Conservation (phyloP, 2,113 vertebrate species). For the Ibidorhyncha struthersii region DNA sequence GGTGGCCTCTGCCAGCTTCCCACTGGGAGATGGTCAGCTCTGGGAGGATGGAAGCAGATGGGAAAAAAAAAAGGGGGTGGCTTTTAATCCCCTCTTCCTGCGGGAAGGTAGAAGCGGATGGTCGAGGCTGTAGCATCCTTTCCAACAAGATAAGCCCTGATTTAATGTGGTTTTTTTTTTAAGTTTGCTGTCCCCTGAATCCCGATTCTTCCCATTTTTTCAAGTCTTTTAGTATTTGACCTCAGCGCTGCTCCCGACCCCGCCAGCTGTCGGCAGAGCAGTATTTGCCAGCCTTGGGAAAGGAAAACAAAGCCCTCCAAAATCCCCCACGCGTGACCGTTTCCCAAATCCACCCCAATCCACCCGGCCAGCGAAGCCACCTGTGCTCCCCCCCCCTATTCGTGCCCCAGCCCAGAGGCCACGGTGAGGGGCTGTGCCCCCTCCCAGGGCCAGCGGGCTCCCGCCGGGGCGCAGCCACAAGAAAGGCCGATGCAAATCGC, state of each 20-base stretch:
- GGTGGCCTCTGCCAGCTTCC: neutral
- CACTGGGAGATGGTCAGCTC: neutral
- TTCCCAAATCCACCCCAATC: neutral
- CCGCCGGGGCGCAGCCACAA: slow-evolving; percentile 8
- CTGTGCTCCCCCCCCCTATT: neutral
- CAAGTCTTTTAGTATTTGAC: neutral
- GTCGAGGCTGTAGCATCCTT: neutral
- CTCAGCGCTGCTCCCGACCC: fast-evolving
- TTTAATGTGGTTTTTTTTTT: neutral
- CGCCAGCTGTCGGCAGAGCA: fast-evolving
- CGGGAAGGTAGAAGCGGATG: neutral
- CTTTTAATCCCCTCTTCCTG: neutral
- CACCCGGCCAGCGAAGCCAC: fast-evolving
- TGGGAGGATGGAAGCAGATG: neutral
- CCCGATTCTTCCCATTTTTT: neutral
- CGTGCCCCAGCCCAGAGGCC: neutral
- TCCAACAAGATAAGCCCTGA: neutral
- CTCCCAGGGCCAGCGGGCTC: neutral
- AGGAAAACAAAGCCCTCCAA: neutral
- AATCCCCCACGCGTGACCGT: fast-evolving
- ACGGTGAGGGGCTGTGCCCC: neutral
- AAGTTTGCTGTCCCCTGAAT: neutral
- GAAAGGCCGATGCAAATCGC: slow-evolving; percentile 42
- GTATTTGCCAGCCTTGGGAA: neutral
- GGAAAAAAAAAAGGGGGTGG: neutral